phyloP scores from a whole-genome alignment of 30 jellyfish, hydroid and myxozoan genomes.

The Hydractinia echinata region DNA sequence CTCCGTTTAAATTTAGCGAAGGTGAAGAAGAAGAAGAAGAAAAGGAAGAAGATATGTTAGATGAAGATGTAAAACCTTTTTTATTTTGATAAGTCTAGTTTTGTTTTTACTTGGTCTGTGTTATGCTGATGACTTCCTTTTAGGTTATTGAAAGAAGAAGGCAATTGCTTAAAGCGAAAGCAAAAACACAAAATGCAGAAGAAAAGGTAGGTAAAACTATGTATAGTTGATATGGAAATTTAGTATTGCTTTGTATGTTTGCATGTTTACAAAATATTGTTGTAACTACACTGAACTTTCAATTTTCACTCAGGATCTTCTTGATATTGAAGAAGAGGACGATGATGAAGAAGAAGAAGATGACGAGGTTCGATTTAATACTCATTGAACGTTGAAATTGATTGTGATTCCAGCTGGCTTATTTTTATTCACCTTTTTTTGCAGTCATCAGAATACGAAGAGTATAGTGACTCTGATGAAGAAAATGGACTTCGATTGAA shows the following conservation, averaged over 20 bases:
- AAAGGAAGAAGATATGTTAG: slow-evolving; percentile 62
- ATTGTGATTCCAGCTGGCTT: neutral
- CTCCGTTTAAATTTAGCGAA: neutral
- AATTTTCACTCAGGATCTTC: slow-evolving; percentile 54
- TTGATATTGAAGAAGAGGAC: slow-evolving; percentile 87
- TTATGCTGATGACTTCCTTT: neutral
- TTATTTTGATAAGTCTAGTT: neutral
- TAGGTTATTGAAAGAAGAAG: slow-evolving; percentile 79
- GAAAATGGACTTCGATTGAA: slow-evolving; percentile 80
- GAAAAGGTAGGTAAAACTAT: slow-evolving; percentile 50
- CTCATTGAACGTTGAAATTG: neutral
- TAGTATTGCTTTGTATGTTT: neutral
- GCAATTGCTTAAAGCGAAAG: slow-evolving; percentile 60
- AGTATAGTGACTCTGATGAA: slow-evolving; percentile 94
- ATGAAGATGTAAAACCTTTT: slow-evolving; percentile 49
- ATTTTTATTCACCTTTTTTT: neutral
- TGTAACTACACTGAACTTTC: neutral
- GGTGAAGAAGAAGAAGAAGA: slow-evolving; percentile 10
- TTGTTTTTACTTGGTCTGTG: neutral
- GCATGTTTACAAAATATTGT: neutral
- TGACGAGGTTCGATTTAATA: slow-evolving; percentile 30
- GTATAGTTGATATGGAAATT: neutral
- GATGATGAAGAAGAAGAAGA: slow-evolving; percentile 84
- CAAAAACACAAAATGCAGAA: slow-evolving; percentile 40
- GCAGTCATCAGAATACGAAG: slow-evolving; percentile 94